These are phyloP conservation scores for Mormyrus hasselquistii DNA, from an alignment of 2,797 vertebrate genomes.

Conservation along the genomic window DNA sequence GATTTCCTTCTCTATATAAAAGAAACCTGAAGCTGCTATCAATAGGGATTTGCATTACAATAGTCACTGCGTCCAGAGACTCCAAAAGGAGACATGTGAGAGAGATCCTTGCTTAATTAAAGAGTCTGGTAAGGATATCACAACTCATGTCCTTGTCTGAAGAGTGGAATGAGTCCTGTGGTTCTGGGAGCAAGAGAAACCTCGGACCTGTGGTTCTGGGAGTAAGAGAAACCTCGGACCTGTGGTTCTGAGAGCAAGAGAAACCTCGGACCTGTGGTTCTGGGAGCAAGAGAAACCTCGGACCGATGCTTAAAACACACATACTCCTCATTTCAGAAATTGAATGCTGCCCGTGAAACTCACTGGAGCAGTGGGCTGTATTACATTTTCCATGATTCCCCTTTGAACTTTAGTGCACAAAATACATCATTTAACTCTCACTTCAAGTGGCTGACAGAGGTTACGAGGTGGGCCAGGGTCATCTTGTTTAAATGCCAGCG, in stretches of 20 bases:
- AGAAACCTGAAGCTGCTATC: not conserved
- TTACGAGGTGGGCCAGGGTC: not conserved
- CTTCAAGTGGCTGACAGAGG: not conserved
- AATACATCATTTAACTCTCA: conserved; percentile 1
- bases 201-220: too few relatives aligned
- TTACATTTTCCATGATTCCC: not conserved
- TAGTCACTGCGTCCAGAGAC: not conserved
- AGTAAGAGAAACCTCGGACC: not conserved
- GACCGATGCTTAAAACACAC: not conserved
- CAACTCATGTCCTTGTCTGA: not conserved
- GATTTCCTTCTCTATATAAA: not conserved
- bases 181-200: not conserved
- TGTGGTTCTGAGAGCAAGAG: too few relatives aligned
- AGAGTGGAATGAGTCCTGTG: not conserved
- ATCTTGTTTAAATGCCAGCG: not conserved
- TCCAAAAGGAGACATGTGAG: not conserved
- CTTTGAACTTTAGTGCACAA: not conserved
- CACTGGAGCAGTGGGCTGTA: not conserved
- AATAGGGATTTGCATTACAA: not conserved
- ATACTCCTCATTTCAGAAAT: not conserved
- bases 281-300: too few relatives aligned
- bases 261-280: not conserved
- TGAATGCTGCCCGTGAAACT: not conserved
- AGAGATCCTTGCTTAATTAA: not conserved
- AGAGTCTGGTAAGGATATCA: not conserved